Conservation (phyloP, 1,140 invertebrate species). For the Aphelinus certus region DNA sequence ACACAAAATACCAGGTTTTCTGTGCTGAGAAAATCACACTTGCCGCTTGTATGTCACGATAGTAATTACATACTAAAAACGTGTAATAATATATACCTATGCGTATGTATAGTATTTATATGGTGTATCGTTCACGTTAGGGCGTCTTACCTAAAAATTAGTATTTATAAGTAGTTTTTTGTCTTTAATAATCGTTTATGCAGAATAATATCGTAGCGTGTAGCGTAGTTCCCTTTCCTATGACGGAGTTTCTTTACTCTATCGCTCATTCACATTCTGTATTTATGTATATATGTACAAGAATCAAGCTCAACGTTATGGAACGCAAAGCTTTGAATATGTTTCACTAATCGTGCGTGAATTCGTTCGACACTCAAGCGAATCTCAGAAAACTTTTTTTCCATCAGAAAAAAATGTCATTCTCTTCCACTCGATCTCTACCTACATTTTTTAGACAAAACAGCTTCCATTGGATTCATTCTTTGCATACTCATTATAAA, state of each 20-base stretch:
- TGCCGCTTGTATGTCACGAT: conserved; percentile 50
- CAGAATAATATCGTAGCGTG: conserved; percentile 48
- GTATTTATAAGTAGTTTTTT: conserved; percentile 52
- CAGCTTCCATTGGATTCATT: no score
- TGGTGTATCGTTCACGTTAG: conserved; percentile 48
- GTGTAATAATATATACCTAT: conserved; percentile 42
- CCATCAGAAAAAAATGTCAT: conserved; percentile 22
- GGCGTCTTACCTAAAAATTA: conserved; percentile 49
- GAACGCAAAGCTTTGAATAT: conserved; percentile 36
- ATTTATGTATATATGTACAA: conserved; percentile 49
- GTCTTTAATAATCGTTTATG: conserved; percentile 41
- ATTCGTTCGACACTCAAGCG: conserved; percentile 36
- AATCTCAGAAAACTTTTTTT: conserved; percentile 25
- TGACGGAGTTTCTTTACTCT: conserved; percentile 33
- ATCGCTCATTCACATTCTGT: conserved; percentile 27
- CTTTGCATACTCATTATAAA: neutral
- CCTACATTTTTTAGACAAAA: conserved; percentile 13
- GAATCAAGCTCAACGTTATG: conserved; percentile 34
- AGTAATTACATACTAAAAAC: conserved; percentile 43
- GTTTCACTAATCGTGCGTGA: conserved; percentile 39
- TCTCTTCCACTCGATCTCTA: conserved; percentile 15
- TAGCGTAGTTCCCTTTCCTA: conserved; percentile 42
- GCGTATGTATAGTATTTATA: conserved; percentile 49
- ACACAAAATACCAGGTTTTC: conserved; percentile 61
- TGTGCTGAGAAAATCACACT: conserved; percentile 59